Percentiles rank a stretch among this genome's conserved stretches.
These are phyloP conservation scores for Drosophila busckii DNA, from an alignment of 1,140 invertebrate species.

Conservation along the genomic window DNA sequence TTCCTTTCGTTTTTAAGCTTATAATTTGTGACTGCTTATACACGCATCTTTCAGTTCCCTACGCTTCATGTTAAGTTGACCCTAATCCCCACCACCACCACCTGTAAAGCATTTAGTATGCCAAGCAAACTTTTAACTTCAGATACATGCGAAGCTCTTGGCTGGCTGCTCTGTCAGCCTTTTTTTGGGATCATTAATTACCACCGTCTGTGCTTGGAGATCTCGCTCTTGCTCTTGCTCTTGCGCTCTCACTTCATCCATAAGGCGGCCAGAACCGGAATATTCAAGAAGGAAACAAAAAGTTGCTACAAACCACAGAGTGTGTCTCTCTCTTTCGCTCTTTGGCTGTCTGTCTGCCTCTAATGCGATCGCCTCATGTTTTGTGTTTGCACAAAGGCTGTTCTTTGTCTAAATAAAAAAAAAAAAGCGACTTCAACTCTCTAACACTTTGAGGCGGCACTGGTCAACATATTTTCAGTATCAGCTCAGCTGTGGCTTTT, in stretches of 20 bases:
- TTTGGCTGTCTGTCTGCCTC: conserved; percentile 9
- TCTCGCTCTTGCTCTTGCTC: conserved; percentile 3
- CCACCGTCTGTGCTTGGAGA: conserved; percentile 24
- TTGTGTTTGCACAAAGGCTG: conserved; percentile 46
- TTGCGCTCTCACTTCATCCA: not conserved
- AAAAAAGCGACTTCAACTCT: too few relatives aligned
- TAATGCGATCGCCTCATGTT: conserved; percentile 24
- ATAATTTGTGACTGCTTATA: conserved; percentile 37
- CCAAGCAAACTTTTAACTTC: conserved; percentile 15
- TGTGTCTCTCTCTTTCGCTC: conserved; percentile 26
- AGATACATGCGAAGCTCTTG: conserved; percentile 5
- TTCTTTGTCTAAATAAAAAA: conserved; percentile 49
- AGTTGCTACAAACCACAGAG: conserved; percentile 51
- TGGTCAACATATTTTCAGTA: not conserved
- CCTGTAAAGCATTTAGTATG: conserved; percentile 50
- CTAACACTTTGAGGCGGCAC: too few relatives aligned
- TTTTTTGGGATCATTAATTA: conserved; percentile 74
- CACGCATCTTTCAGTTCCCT: too few relatives aligned
- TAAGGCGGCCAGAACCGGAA: conserved; percentile 52
- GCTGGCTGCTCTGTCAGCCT: conserved; percentile 54
- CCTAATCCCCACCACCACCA: conserved; percentile 74
- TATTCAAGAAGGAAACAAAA: conserved; percentile 71
- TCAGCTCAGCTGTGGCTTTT: conserved; percentile 1
- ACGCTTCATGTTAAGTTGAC: conserved; percentile 34
- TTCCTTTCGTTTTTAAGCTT: conserved; percentile 24